These are phyloP conservation scores for Phalacrocorax brasilianus DNA, from an alignment of 2,113 vertebrate genomes.

Conservation along the genomic window DNA sequence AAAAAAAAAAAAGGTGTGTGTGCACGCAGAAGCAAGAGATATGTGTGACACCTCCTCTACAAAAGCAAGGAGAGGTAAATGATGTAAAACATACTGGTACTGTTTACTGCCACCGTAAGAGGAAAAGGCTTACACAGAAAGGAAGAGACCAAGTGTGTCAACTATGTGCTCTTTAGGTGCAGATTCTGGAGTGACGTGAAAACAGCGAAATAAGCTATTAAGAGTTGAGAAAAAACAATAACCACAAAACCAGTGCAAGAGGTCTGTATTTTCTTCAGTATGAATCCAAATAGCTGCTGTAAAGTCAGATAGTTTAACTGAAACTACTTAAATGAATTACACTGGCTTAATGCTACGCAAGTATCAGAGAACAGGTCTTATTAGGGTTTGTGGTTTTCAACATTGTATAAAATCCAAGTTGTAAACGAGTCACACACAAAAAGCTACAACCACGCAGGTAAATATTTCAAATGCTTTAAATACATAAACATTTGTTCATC, in stretches of 20 bases:
- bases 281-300: not conserved
- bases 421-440: not conserved
- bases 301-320: not conserved
- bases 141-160: not conserved
- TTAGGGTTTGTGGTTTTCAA: not conserved
- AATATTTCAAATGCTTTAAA: not conserved
- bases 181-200: not conserved
- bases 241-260: not conserved
- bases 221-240: not conserved
- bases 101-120: not conserved
- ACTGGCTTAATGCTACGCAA: not conserved
- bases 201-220: not conserved
- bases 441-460: not conserved
- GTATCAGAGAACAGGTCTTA: not conserved
- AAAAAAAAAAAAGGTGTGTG: not conserved
- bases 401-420: not conserved
- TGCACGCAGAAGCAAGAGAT: not conserved
- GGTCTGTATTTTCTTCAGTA: not conserved
- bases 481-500: not conserved
- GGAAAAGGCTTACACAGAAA: not conserved
- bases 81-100: not conserved
- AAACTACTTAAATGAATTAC: not conserved
- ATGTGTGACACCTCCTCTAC: not conserved
- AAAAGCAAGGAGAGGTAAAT: not conserved
- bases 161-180: not conserved